phyloP scores from a whole-genome alignment of 2,113 vertebrate genomes.

The Pachycephala philippinensis region DNA sequence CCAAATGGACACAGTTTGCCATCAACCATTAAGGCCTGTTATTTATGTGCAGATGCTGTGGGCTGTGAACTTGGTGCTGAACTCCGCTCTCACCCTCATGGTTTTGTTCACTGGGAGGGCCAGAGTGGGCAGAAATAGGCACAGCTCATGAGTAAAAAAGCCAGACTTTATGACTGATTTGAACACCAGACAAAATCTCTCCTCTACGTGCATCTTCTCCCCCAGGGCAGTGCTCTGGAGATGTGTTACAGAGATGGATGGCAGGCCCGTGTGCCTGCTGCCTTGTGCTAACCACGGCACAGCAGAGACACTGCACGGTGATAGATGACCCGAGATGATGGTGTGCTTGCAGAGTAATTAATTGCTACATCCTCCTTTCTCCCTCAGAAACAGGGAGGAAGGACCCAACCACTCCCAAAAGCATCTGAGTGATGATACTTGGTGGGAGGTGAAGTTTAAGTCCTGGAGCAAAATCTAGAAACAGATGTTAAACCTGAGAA shows the following conservation, averaged over 20 bases:
- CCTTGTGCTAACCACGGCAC: rapidly evolving
- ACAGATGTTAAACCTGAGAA: background rate
- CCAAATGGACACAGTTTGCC: slow-evolving; percentile 25
- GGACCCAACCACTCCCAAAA: background rate
- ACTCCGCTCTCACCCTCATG: background rate
- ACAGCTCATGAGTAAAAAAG: background rate
- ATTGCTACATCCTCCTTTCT: background rate
- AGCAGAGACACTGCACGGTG: background rate
- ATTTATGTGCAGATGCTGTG: slow-evolving; percentile 26
- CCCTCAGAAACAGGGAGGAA: background rate
- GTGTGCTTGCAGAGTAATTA: background rate
- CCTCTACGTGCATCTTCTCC: background rate
- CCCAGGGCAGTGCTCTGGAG: background rate
- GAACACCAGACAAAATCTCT: background rate
- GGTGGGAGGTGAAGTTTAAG: background rate
- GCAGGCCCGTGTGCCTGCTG: background rate
- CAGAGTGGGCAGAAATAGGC: background rate
- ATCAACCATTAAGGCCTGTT: background rate
- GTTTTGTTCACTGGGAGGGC: background rate
- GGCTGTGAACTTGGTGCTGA: background rate
- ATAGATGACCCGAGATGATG: background rate
- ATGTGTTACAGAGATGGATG: background rate
- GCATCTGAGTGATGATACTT: background rate
- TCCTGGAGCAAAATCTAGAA: background rate
- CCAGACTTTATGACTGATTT: background rate